Evolutionary conservation across 2,797 vertebrate genomes (phyloP), one percentile per base, ranked within the genome.

Genomic region (Mormyrops boulengeri): DNA sequence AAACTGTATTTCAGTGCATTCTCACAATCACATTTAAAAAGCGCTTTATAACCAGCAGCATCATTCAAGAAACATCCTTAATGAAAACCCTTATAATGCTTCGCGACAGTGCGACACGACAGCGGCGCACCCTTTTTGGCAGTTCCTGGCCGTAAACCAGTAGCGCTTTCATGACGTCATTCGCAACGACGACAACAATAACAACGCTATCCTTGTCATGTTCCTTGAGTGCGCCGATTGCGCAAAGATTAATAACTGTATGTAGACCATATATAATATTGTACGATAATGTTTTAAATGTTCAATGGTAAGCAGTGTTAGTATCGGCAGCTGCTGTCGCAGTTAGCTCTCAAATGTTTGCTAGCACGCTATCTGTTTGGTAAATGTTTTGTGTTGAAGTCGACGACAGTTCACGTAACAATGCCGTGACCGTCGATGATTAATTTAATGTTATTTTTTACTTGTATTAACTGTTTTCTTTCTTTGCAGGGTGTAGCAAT

Each of bases 281-380:
- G 17, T 44, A 44, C 38, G 38, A 41, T 19, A 7, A 3, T 80
- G 38, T 53, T 53, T 89, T 52, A 1, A 50, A 41, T 62, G 26
- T 38, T 89, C 85, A 53, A 86, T 89, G 88, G 88, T 86, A 85
- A 69, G 88, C 44, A n/a, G 6, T 44, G 2, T 26, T 85, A 8
- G n/a, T 50, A 7, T 34, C 22, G n/a, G 47, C 8, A 52, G 11
- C n/a, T 50, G 30, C 73, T 41, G 17, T 38, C 73, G 34, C 38
- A 41, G 5, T 80, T 44, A 80, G 38, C 14, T 5, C 2, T 44
- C 34, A 6, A 2, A n/a, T 14, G 34, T n/a, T 44, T 80, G 73
- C 38, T 80, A 44, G 17, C 73, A 80, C 73, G 73, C 38, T 38
- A 17, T 17, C 4, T 34, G 4, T 73, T 73, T 38, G 4, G 73